Percentiles rank a stretch among this genome's conserved stretches.
Evolutionary conservation across 2,888 invertebrate species (phyloP).

Genomic region (Xanthia icteritia): DNA sequence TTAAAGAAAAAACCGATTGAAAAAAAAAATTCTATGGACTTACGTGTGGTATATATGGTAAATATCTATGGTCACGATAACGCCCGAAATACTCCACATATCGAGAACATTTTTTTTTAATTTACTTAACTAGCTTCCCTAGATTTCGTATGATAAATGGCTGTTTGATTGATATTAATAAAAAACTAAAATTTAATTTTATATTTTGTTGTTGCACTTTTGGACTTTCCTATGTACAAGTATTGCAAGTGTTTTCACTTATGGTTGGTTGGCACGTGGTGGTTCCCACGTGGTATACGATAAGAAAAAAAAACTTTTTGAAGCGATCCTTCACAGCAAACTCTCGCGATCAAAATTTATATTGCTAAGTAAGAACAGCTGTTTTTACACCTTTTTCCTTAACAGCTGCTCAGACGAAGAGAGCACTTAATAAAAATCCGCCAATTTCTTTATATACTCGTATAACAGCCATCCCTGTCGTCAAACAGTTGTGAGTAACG

Average conservation of each 20-base stretch:
- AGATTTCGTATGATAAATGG: too few relatives aligned
- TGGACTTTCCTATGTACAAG: background rate
- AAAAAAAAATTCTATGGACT: too few relatives aligned
- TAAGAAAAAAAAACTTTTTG: slow-evolving; percentile 4
- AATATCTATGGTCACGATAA: too few relatives aligned
- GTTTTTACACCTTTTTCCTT: slow-evolving; percentile 8
- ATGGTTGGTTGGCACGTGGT: too few relatives aligned
- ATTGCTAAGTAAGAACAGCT: slow-evolving; percentile 8
- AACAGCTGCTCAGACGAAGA: slow-evolving; percentile 7
- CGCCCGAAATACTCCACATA: too few relatives aligned
- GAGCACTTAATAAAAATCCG: slow-evolving; percentile 38
- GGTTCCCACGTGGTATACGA: background rate
- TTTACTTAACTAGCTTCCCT: too few relatives aligned
- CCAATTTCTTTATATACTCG: slow-evolving; percentile 25
- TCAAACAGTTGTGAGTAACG: slow-evolving; percentile 16
- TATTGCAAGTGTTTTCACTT: background rate
- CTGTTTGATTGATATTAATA: too few relatives aligned
- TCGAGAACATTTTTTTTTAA: too few relatives aligned
- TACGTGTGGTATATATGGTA: too few relatives aligned
- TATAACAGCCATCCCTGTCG: slow-evolving; percentile 17
- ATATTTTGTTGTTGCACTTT: too few relatives aligned
- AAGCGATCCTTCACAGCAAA: background rate
- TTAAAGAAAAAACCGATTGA: too few relatives aligned
- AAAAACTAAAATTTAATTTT: too few relatives aligned
- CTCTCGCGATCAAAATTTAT: slow-evolving; percentile 4